Base-by-base conservation (phyloP, 2,113 vertebrate genomes). In the Calonectris borealis region DNA sequence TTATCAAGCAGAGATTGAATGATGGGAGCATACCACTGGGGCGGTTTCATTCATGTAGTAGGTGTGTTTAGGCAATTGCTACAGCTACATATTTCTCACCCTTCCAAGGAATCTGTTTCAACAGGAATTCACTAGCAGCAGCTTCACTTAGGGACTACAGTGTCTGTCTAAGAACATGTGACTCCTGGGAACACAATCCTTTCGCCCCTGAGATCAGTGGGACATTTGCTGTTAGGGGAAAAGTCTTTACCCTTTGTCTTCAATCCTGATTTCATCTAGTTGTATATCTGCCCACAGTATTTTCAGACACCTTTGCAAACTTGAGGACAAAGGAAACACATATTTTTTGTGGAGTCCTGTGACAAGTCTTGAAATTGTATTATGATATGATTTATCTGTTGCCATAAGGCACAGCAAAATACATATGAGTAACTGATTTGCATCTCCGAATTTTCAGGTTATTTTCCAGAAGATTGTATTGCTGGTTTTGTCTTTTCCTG, bases 1-100 rank as follows among this genome's bases (percentile, higher is more conserved):
- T 92, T 92, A 52, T 93, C 80, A 90, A 70, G 26, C 51, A 69
- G 80, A 88, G 61, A 68, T 38, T 88, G 88, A 95, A 68, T 89
- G 80, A 87, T 36, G 22, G 48, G 57, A 87, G 27, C 77, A 72
- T 32, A 87, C 17, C 49, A 31, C 69, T 49, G n/a, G 88, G 42
- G 16, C 2, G 1, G 38, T 86, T 92, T 52, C 69, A 87, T 61
- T 92, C 86, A 29, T 65, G 25, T 36, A 65, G 65, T 61, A 48
- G 38, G 46, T 82, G 52, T 61, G 61, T 68, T 92, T 69, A 61
- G 57, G 34, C 51, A 92, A 83, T 88, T 94, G 76, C 76, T 95
- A 75, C 6, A 1, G 69, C 16, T 70, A 36, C 44, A 24, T 75
- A 76, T 92, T 93, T 91, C 66, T 82, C 65, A 89, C 79, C 24